phyloP scores from a whole-genome alignment of 1,140 invertebrate species.

The Trichomalopsis sarcophagae region DNA sequence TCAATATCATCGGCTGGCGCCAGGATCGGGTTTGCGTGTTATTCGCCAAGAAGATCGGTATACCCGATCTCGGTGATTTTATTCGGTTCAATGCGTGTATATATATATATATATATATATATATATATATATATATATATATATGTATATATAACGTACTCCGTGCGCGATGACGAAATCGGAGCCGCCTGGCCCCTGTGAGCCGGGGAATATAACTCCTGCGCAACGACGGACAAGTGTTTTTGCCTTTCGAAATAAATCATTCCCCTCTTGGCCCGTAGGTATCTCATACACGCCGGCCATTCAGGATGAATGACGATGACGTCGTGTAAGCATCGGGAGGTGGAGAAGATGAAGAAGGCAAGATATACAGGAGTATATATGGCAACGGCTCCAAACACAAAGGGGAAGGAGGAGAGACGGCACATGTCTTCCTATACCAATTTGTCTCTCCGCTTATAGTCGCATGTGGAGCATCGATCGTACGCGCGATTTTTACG shows the following conservation, averaged over 20 bases:
- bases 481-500: background rate
- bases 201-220: background rate
- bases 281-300: background rate
- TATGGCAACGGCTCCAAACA: background rate
- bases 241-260: constrained; percentile 47
- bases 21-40: background rate
- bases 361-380: constrained; percentile 34
- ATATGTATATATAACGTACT: no score
- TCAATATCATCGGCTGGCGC: background rate
- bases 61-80: no score
- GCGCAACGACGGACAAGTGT: constrained; percentile 44
- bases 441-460: constrained; percentile 40
- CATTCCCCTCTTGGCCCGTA: constrained; percentile 17
- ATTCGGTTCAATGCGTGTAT: background rate
- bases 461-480: background rate
- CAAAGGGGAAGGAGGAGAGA: constrained; percentile 2
- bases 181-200: no score
- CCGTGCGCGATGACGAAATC: no score
- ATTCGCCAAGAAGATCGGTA: no score
- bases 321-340: constrained; percentile 42
- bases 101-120: no score
- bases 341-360: constrained; percentile 44
- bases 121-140: no score
- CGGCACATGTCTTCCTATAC: constrained; percentile 8
- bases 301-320: constrained; percentile 47